Evolutionary conservation across 2,797 vertebrate species (phyloP).

Genomic region (Sebastes kiyomatsui): DNA sequence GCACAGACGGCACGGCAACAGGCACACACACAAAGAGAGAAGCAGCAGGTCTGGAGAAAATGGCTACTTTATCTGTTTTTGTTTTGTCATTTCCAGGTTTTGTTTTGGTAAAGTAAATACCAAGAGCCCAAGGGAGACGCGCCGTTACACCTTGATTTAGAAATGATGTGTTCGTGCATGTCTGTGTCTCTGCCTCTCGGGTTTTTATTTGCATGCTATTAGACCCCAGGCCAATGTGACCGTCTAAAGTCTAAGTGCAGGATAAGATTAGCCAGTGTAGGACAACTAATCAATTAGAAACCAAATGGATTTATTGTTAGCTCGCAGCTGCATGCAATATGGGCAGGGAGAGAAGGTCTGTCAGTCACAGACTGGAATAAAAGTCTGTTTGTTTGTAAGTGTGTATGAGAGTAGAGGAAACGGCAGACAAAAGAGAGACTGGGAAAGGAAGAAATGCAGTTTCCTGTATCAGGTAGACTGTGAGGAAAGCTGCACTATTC

Average conservation of each 20-base stretch:
- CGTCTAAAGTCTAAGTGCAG: slow-evolving; percentile 15
- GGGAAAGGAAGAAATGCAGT: not conserved
- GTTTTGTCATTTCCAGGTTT: slow-evolving; percentile 14
- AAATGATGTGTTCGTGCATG: not conserved
- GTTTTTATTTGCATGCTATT: slow-evolving; percentile 7
- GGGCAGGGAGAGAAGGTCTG: not conserved
- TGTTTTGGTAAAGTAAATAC: slow-evolving; percentile 21
- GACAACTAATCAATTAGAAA: slow-evolving; percentile 36
- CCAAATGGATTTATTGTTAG: slow-evolving; percentile 28
- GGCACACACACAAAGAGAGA: not conserved
- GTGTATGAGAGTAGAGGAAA: not conserved
- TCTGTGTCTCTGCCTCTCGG: not conserved
- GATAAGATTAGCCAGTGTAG: slow-evolving; percentile 7
- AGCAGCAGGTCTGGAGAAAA: not conserved
- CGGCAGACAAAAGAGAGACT: not conserved
- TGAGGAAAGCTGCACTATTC: slow-evolving; percentile 21
- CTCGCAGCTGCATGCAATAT: slow-evolving; percentile 4
- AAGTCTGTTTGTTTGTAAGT: not conserved
- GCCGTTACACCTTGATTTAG: slow-evolving; percentile 3
- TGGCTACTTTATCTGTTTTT: not conserved
- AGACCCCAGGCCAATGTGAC: slow-evolving; percentile 2
- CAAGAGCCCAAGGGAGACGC: not conserved
- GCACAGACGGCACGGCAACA: not conserved
- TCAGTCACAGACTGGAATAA: not conserved
- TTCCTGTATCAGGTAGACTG: slow-evolving; percentile 23